Evolutionary conservation across 2,797 vertebrate genomes (phyloP), one percentile per base, ranked within the genome.

Genomic region (Paedocypris micromegethes): DNA sequence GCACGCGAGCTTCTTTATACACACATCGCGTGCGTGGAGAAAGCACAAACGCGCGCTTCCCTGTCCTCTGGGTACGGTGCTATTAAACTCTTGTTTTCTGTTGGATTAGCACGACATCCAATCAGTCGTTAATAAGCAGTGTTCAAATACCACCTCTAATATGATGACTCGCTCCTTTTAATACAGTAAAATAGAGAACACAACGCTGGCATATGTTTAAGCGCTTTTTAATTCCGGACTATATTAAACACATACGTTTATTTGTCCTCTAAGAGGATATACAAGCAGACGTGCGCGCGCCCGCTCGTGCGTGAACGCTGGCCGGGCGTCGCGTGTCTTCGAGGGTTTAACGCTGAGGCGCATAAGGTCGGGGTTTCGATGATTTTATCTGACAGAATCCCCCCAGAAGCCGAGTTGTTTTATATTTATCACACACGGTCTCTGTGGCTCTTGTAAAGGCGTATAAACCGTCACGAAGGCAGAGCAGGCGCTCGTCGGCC

Each of bases 1-100:
- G 37, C 42, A 44, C 43, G 39, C 45, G 82, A 80, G 86, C 84
- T 85, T 82, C 74, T 82, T 81, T 82, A 86, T 82, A 84, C 82
- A 81, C 67, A 23, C 86, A 86, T 89, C 81, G 86, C 85, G 84
- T 88, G 86, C 83, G 76, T 83, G 84, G 83, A 83, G 83, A 79
- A 78, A 82, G 82, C 79, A 83, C 85, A 80, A 83, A 83, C 78
- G 80, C 81, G 78, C 79, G 78, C 78, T 80, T 78, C 77, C 58
- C n/a, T 70, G 82, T 84, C 83, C 86, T 78, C 75, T 71, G 78
- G 86, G 85, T 82, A 83, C 77, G 50, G 56, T 78, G 81, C 72
- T 81, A 73, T 83, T 77, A 82, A 86, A 83, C 81, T 82, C 67
- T 81, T 82, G 80, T 78, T 83, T 60, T 74, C 63, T 82, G 9